A percentile compares a stretch with the other conserved stretches of the same genome.
phyloP scores from a whole-genome alignment of 2,888 invertebrate species.

The Lasioglossum lativentre region DNA sequence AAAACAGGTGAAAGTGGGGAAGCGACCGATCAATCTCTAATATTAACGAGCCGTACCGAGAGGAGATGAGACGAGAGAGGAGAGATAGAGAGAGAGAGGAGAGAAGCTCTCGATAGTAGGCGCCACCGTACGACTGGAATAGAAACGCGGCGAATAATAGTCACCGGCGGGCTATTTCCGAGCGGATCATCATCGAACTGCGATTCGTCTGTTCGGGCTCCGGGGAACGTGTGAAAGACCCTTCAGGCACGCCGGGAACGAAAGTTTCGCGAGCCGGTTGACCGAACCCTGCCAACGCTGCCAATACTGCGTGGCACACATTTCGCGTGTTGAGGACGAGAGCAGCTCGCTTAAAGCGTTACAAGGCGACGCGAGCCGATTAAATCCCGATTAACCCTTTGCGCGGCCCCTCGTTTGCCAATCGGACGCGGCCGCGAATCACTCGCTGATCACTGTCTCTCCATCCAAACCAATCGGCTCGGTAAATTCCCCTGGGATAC shows the following conservation, averaged over 20 bases:
- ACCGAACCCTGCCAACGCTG: conserved; percentile 37
- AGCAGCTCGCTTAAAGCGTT: conserved; percentile 65
- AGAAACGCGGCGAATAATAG: conserved; percentile 68
- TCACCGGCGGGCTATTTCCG: conserved; percentile 62
- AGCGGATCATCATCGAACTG: conserved; percentile 65
- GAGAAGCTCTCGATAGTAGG: conserved; percentile 38
- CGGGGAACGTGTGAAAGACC: conserved; percentile 67
- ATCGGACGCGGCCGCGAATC: conserved; percentile 6
- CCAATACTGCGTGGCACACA: conserved; percentile 64
- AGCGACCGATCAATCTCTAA: conserved; percentile 23
- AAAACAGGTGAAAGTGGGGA: conserved; percentile 27
- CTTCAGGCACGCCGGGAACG: conserved; percentile 64
- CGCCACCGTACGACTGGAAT: conserved; percentile 67
- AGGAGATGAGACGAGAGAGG: background rate
- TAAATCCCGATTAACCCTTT: conserved; percentile 50
- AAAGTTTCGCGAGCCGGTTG: conserved; percentile 56
- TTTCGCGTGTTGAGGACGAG: conserved; percentile 65
- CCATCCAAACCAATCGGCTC: background rate
- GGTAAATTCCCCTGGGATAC: background rate
- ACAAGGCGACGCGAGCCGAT: conserved; percentile 65
- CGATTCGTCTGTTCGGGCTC: conserved; percentile 60
- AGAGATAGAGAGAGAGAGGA: background rate
- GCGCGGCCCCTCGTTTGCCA: conserved; percentile 14
- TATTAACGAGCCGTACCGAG: background rate
- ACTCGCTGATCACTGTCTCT: background rate